These are phyloP conservation scores for Burhinus oedicnemus DNA, from an alignment of 2,113 vertebrate genomes.

Conservation along the genomic window DNA sequence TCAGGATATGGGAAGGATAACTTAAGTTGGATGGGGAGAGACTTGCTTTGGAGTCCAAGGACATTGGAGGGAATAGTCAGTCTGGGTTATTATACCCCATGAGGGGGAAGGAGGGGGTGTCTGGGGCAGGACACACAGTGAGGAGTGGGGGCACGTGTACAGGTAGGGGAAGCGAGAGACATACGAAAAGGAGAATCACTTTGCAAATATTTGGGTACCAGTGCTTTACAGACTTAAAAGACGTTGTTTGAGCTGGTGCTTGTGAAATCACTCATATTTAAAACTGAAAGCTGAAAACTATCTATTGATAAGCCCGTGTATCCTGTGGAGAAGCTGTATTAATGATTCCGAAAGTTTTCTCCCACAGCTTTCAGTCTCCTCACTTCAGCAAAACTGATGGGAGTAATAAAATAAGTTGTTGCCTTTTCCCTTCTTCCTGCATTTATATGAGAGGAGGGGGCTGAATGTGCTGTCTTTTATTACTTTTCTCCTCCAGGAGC, in stretches of 20 bases:
- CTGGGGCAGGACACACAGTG: neutral
- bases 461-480: neutral
- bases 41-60: neutral
- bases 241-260: neutral
- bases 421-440: neutral
- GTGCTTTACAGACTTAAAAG: neutral
- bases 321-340: neutral
- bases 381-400: slow-evolving; percentile 20
- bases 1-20: neutral
- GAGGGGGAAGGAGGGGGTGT: neutral
- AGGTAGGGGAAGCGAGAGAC: rapidly evolving
- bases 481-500: neutral
- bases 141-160: neutral
- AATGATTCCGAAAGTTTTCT: neutral
- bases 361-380: neutral
- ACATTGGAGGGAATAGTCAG: neutral
- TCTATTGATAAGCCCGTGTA: neutral
- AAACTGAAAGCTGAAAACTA: neutral
- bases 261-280: neutral
- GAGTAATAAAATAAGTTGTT: slow-evolving; percentile 12
- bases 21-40: neutral
- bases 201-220: neutral
- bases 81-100: neutral
- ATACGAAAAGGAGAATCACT: neutral
- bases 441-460: neutral